Base-by-base conservation (phyloP, 2,113 vertebrate genomes). In the Salminus brasiliensis region DNA sequence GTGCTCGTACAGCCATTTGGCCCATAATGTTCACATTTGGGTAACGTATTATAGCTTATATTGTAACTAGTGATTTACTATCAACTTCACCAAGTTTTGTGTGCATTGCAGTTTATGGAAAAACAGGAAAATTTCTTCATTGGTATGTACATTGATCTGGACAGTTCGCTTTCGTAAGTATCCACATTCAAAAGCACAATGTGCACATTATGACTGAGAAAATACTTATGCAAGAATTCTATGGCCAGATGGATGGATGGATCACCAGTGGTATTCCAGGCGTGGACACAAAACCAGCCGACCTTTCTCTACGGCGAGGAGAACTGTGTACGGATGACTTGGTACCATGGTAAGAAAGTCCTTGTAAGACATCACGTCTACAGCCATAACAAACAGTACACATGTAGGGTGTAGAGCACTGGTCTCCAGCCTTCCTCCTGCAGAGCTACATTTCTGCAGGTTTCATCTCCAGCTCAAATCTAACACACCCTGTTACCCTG, bases 231-330 rank as follows among this genome's bases (percentile, higher is more conserved):
- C 15, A 34, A 30, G 0, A 82, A 11, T 83, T 30, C 32, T 89
- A 84, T 85, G 87, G 79, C 11, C 74, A 99, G 97, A 85, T 98
- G 97, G 97, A 93, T 96, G 88, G 96, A 98, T 86, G 94, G 92
- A 59, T 91, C 92, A 43, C 90, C 93, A 47, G 84, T 96, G 25
- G 87, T 85, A 81, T 94, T 92, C 72, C 88, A 94, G 84, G 91
- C 91, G 69, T 99, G 97, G 97, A 93, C 94, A 79, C 85, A 91
- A 36, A 90, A 97, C 76, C 96, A 98, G 89, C 97, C 97, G 0
- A 93, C 95, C 82, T 87, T 95, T 60, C 83, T 93, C 68, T 92
- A 91, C 76, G 94, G 93, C 8, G 95, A 97, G 90, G 92, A 97
- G 89, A 96, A 94, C 86, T 99, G 97, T 84, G 96, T 95, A 6